These are phyloP conservation scores for Podargus strigoides DNA, from an alignment of 2,797 vertebrate genomes.

Conservation along the genomic window DNA sequence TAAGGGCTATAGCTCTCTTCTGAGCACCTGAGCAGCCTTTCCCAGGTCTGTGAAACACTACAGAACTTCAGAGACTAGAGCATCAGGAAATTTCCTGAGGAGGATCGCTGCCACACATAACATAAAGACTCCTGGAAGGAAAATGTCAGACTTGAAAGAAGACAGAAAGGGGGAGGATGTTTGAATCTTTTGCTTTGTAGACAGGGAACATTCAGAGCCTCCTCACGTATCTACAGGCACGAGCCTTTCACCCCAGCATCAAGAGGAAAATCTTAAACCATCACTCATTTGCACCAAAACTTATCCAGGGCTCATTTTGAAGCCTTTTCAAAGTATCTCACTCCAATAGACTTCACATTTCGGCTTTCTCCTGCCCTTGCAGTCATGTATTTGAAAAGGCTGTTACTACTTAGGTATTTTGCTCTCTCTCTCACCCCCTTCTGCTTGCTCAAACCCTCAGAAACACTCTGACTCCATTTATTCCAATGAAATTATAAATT, in stretches of 20 bases:
- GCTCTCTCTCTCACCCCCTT: not conserved
- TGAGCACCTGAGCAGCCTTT: not conserved
- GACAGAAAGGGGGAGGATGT: not conserved
- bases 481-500: not conserved
- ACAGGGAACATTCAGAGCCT: not conserved
- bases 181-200: slow-evolving; percentile 1
- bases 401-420: not conserved
- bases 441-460: not conserved
- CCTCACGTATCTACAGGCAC: not conserved
- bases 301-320: not conserved
- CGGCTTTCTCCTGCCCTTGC: not conserved
- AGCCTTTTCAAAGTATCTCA: slow-evolving; percentile 16
- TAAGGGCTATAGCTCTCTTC: not conserved
- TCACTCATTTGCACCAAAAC: slow-evolving; percentile 30
- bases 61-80: not conserved
- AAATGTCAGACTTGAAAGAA: not conserved
- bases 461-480: not conserved
- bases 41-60: not conserved
- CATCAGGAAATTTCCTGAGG: not conserved
- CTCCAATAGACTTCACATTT: not conserved
- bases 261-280: not conserved
- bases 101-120: rapidly evolving
- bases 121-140: not conserved
- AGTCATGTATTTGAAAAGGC: not conserved
- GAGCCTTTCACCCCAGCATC: not conserved